Evolutionary conservation across 2,797 vertebrate genomes (phyloP), one percentile per base, ranked within the genome.

Genomic region (Xerus rutilus): DNA sequence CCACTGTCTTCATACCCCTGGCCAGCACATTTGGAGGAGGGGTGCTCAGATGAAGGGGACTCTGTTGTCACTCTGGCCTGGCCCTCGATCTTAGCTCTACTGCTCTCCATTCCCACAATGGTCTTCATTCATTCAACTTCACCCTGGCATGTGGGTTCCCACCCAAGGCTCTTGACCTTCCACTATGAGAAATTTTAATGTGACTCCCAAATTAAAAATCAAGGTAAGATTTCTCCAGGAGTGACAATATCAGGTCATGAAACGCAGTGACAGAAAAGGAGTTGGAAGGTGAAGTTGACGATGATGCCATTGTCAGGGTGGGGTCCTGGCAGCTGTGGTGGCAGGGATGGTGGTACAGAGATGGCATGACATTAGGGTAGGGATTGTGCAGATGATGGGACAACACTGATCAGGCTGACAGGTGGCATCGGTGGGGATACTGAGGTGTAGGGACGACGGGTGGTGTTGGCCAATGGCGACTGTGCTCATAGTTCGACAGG

Each of bases 1-100:
- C 45, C 30, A 1, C 0, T 1, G 76, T 23, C 32, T 3, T 62
- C 52, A 13, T 0, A 10, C 59, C 45, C 62, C 35, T 0, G 4
- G 90, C 82, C 54, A 23, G 47, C 1, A 5, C 0, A 21, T 25
- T 28, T 35, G 8, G 64, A 23, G 79, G 43, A 74, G 0, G 32
- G 6, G 52, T 9, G 18, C 59, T 14, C 11, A 2, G 57, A 45
- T 0, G 1, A 49, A n/a, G 62, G 20, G 32, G 15, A 62, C 12
- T 13, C 74, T 47, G 8, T 4, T 1, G 8, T 65, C 78, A 73
- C 25, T 25, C 67, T 0, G 64, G 5, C 72, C n/a, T 39, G 35
- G 67, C 21, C 82, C 23, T 70, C n/a, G 7, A 0, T 11, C 83
- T 43, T 0, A 20, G 67, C 17, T 87, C 59, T 69, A 69, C 4